Evolutionary conservation across 2,797 vertebrate species (phyloP).

Genomic region (Triplophysa yarkandensis): DNA sequence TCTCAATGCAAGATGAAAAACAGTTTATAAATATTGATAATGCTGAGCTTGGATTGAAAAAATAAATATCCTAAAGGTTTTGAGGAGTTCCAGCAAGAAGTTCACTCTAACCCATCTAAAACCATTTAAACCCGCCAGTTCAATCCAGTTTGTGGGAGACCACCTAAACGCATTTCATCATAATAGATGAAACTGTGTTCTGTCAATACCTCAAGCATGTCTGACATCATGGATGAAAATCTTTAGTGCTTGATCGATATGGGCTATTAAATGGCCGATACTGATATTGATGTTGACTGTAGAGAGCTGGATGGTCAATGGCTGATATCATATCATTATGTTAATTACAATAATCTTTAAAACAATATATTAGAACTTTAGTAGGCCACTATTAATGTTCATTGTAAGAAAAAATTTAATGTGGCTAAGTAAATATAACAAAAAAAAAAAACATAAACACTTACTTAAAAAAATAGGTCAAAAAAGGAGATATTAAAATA

Average conservation of each 20-base stretch:
- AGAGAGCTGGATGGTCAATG: background rate
- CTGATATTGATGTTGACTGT: background rate
- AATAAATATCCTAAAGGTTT: conserved; percentile 1
- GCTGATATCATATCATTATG: background rate
- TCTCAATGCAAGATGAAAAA: background rate
- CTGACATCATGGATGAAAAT: background rate
- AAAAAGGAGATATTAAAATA: too few species aligned
- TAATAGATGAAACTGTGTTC: background rate
- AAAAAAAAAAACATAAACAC: too few species aligned
- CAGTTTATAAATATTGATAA: background rate
- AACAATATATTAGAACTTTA: too few species aligned
- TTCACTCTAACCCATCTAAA: too few species aligned
- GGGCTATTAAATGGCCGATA: background rate
- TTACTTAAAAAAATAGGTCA: too few species aligned
- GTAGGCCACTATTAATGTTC: too few species aligned
- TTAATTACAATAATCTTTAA: background rate
- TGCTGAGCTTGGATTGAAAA: background rate
- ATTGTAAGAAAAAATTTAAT: too few species aligned
- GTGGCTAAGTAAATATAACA: too few species aligned
- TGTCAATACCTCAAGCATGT: background rate
- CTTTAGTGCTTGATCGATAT: background rate
- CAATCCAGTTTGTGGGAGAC: too few species aligned
- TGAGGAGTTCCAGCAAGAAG: too few species aligned
- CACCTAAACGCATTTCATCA: too few species aligned
- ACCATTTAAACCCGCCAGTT: background rate